Evolutionary conservation across 64 coral and sea anemone genomes (phyloP), one percentile per base, ranked within the genome.

Genomic region (Anthopleura sola): DNA sequence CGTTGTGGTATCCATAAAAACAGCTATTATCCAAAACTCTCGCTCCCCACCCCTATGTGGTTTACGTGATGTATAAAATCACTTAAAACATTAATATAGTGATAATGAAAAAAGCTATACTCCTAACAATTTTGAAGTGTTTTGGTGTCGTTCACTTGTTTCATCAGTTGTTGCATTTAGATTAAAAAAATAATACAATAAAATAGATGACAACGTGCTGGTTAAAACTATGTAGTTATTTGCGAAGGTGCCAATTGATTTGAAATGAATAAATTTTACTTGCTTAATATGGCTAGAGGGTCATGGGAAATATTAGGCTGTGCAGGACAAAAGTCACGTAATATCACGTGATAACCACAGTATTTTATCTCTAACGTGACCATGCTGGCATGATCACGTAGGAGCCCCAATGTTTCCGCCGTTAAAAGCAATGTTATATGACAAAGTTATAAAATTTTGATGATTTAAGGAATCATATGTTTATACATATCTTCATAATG

Each of bases 331-430:
- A 71, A 29, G 66, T 71, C 66, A 71, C 31, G 66, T 29, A 71
- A 14, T 71, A 18, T 71, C 13, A 71, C 66, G 31, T 71, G 66
- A 71, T 34, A 71, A 14, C 31, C 66, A 71, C 28, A 28, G 66
- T 71, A n/a, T 34, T 28, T 3, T 16, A 15, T 31, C 24, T 44
- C 76, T 79, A 32, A 48, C 76, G 19, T 79, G 44, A 33, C n/a
- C 76, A 79, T 33, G 76, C 76, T 79, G 76, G 76, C 76, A 37
- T 79, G 38, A 79, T 48, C 37, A 79, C 76, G 37, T 44, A 29
- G 47, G 36, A 34, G 14, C 66, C 29, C 66, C 29, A 34, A 32
- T 2, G 20, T 38, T 79, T 48, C 24, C 19, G n/a, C 3, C 19
- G 13, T 40, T 38, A 20, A 44, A 48, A 44, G 24, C 39, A 29